Base-by-base conservation (phyloP, 2,888 invertebrate genomes). In the Prenolepis imparis region DNA sequence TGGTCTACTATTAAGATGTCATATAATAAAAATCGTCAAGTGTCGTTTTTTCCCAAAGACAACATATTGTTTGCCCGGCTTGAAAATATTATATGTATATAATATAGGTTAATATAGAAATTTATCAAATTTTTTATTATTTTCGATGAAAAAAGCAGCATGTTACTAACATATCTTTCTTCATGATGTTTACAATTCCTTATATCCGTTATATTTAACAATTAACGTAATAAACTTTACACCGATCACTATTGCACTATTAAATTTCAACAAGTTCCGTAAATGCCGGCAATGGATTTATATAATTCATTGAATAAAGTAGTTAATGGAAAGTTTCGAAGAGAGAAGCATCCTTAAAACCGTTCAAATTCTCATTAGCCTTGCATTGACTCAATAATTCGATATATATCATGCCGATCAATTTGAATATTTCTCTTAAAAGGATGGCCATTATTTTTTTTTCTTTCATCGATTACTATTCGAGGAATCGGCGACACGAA, bases 271-370 rank as follows among this genome's bases (percentile, higher is more conserved):
- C n/a, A 36, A 36, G 57, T 44, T 21, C 21, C 12, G n/a, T 55
- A 77, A 78, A 24, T 48, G 24, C 8, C 59, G 44, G 59, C 61
- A 80, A 80, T 80, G 18, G n/a, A 48, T 21, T 61, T 80, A 21
- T 57, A 80, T 72, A 80, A 80, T 80, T 70, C 59, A 80, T 44
- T 18, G 24, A 61, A 70, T 59, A 59, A 72, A 18, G 36, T 24
- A 78, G 59, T 70, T 78, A 70, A 78, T 61, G 59, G 21, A 68
- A 78, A 78, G 59, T 70, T 70, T 21, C 21, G 59, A 44, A 66
- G 4, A 15, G 36, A 36, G 44, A 70, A 61, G 36, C 70, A 44
- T 78, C 44, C 44, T 77, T 36, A 44, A n/a, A 70, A 78, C 8
- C 15, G 32, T 28, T 32, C 18, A 59, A 64, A 48, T 59, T 59